Evolutionary conservation across 2,888 invertebrate genomes (phyloP).

Genomic region (Cheiracanthium punctorium): DNA sequence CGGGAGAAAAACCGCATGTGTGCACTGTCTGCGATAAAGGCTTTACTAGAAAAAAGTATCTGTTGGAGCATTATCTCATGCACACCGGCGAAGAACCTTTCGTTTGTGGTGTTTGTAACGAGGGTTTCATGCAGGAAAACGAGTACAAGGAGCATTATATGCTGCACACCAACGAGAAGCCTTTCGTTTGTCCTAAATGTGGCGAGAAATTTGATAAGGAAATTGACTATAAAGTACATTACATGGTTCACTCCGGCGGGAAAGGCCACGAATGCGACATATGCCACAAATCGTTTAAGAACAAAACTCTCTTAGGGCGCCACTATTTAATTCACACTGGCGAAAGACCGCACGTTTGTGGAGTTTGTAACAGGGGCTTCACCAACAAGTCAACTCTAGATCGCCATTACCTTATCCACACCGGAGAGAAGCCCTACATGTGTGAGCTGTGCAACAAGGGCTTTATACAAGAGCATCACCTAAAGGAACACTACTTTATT

Average conservation of each 20-base stretch:
- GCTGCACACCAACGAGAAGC: conserved; percentile 47
- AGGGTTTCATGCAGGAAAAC: conserved; percentile 49
- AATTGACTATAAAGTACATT: conserved; percentile 40
- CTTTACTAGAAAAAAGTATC: conserved; percentile 56
- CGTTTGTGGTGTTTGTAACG: conserved; percentile 40
- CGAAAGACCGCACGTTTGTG: conserved; percentile 50
- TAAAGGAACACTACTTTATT: conserved; percentile 57
- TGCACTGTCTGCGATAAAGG: conserved; percentile 48
- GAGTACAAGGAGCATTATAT: conserved; percentile 48
- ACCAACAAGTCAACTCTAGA: conserved; percentile 62
- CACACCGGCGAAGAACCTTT: conserved; percentile 60
- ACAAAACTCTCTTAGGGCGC: conserved; percentile 46
- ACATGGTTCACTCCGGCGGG: conserved; percentile 43
- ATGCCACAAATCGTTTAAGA: conserved; percentile 53
- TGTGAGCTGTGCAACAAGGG: conserved; percentile 56
- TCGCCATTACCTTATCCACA: conserved; percentile 57
- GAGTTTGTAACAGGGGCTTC: conserved; percentile 50
- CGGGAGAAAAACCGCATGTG: conserved; percentile 52
- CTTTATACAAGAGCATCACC: conserved; percentile 60
- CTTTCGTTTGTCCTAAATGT: conserved; percentile 43
- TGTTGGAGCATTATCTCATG: conserved; percentile 46
- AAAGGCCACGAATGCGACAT: conserved; percentile 54
- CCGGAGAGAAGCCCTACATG: conserved; percentile 55
- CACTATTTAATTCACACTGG: conserved; percentile 59
- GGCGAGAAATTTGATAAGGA: conserved; percentile 37